Percentiles rank a stretch among this genome's conserved stretches.
These are phyloP conservation scores for Drosophila mayri DNA, from an alignment of 1,140 invertebrate genomes.

Conservation along the genomic window DNA sequence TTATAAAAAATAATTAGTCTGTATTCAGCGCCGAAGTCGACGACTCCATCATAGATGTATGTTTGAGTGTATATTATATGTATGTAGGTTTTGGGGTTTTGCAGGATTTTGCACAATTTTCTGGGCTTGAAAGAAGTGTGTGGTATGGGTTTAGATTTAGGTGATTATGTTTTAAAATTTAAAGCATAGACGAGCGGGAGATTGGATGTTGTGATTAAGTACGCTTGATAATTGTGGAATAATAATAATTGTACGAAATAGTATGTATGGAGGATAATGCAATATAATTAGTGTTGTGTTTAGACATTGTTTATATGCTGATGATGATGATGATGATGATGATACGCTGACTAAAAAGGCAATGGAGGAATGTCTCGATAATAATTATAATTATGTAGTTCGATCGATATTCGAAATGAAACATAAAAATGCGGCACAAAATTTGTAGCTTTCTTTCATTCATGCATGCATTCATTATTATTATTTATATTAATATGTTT, in stretches of 20 bases:
- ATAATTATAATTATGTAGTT: constrained; percentile 32
- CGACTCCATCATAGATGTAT: constrained; percentile 75
- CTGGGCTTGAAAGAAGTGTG: constrained; percentile 39
- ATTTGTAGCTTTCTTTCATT: constrained; percentile 37
- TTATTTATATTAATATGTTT: constrained; percentile 26
- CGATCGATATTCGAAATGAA: constrained; percentile 44
- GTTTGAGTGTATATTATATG: constrained; percentile 37
- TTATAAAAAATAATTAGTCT: constrained; percentile 83
- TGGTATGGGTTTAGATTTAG: constrained; percentile 3
- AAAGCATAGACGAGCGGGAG: constrained; percentile 63
- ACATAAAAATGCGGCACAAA: constrained; percentile 49
- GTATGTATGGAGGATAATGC: constrained; percentile 72
- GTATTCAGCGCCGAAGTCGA: constrained; percentile 79
- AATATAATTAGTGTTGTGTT: constrained; percentile 71
- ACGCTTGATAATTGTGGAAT: constrained; percentile 78
- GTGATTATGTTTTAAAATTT: constrained; percentile 67
- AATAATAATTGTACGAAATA: constrained; percentile 76
- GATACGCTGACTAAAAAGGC: constrained; percentile 75
- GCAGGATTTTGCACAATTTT: constrained; percentile 20
- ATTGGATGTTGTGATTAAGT: constrained; percentile 63
- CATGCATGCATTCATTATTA: constrained; percentile 42
- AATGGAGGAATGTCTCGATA: constrained; percentile 60
- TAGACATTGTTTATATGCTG: constrained; percentile 45
- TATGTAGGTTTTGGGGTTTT: constrained; percentile 36
- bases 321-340: constrained; percentile 54